A percentile compares a stretch with the other conserved stretches of the same genome.
Evolutionary conservation across 92 coral and sea anemone species (phyloP).

Genomic region (Nematostella vectensis): DNA sequence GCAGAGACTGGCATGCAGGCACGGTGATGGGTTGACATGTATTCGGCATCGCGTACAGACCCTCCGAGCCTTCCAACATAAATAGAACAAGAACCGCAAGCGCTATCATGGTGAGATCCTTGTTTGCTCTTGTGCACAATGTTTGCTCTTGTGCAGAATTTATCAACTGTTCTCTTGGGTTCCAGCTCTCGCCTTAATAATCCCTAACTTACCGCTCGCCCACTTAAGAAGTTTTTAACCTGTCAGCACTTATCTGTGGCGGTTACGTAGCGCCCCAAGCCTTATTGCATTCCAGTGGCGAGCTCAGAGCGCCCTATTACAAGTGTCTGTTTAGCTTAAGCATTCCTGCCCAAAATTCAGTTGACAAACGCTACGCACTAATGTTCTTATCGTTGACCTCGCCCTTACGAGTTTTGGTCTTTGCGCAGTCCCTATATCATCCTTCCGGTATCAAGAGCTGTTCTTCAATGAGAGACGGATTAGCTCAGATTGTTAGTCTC

Average conservation of each 20-base stretch:
- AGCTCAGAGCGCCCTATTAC: background rate
- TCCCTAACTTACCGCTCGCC: slow-evolving; percentile 1
- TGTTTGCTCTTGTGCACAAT: background rate
- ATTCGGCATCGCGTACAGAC: slow-evolving; percentile 5
- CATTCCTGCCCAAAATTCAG: background rate
- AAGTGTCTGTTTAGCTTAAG: slow-evolving; percentile 4
- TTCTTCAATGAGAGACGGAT: background rate
- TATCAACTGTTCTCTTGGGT: background rate
- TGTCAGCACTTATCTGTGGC: background rate
- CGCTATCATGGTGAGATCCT: background rate
- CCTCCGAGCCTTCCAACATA: too few species aligned
- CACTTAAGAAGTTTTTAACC: background rate
- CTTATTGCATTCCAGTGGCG: background rate
- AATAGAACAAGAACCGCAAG: background rate
- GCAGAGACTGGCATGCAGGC: slow-evolving; percentile 52
- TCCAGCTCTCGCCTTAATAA: background rate
- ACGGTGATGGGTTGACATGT: slow-evolving; percentile 52
- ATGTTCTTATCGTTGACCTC: background rate
- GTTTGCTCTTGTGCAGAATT: background rate
- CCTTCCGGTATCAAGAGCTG: slow-evolving; percentile 2
- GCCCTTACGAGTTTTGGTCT: background rate
- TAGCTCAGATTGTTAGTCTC: background rate
- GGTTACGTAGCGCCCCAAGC: background rate
- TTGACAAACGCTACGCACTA: background rate
- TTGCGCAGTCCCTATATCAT: background rate